Evolutionary conservation across 1,140 invertebrate species (phyloP), one percentile per base, ranked within the genome.

Genomic region (Oncopodura yosiiana): DNA sequence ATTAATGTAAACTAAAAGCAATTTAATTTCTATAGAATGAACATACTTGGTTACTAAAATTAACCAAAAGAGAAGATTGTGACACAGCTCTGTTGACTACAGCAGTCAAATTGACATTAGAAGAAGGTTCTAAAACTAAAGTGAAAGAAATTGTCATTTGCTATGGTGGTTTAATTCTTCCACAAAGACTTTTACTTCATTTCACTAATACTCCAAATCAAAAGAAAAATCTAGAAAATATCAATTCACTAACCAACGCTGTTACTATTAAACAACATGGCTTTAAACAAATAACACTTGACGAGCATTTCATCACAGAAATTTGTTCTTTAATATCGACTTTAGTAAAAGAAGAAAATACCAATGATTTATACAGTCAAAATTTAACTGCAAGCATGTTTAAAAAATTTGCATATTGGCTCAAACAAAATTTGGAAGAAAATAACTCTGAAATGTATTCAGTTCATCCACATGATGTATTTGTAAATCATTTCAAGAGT

Each of bases 141-240:
- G 61, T 77, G n/a, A 65, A 68, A 36, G 65, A 72, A 18, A 55
- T 75, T 21, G 51, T 56, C 1, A 62, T 78, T 30, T 70, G 71
- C 2, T 79, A 69, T 56, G 67, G 78, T 21, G 78, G 78, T 18
- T 74, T 79, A n/a, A n/a, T n/a, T n/a, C n/a, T n/a, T n/a, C n/a
- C n/a, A n/a, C n/a, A n/a, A 12, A 45, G 43, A 24, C 12, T 29
- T 6, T 9, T 45, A 4, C 4, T 9, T 4, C 21, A 9, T 12
- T 41, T 41, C 18, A 8, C 39, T 6, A 8, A 8, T 41, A 41
- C 6, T 9, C 39, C 18, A 8, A 9, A 21, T 16, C 9, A 16
- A 18, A 41, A 21, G 21, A 9, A 41, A 16, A 41, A 16, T 21
- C 18, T 6, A 8, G 9, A 41, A 41, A 9, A 6, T 41, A 6